These are phyloP conservation scores for Epistrophe eligans DNA, from an alignment of 2,888 invertebrate species.

Conservation along the genomic window DNA sequence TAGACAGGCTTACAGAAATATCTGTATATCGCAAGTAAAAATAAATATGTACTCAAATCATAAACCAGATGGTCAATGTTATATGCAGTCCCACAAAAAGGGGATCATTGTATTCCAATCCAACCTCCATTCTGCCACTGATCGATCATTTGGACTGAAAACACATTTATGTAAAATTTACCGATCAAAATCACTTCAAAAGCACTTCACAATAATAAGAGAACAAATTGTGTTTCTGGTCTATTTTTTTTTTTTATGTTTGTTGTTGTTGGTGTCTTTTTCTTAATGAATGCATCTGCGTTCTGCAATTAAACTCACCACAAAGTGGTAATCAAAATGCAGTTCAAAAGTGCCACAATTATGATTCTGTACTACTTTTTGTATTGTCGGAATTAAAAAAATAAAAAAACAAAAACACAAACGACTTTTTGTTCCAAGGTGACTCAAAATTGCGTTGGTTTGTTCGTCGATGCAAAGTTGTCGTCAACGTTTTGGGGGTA, in stretches of 20 bases:
- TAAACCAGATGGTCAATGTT: slow-evolving; percentile 8
- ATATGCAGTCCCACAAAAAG: neutral
- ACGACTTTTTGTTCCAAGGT: slow-evolving; percentile 45
- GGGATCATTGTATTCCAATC: neutral
- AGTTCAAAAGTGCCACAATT: slow-evolving; percentile 63
- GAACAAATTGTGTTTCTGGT: neutral
- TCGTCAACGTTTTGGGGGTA: neutral
- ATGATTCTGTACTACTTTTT: slow-evolving; percentile 55
- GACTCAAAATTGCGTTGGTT: slow-evolving; percentile 31
- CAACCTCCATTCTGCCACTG: neutral
- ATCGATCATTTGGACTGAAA: neutral
- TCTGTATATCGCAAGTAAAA: too few relatives aligned
- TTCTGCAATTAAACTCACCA: slow-evolving; percentile 45
- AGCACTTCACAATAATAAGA: slow-evolving; percentile 14
- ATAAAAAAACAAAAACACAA: neutral
- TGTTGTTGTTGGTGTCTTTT: too few relatives aligned
- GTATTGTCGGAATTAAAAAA: slow-evolving; percentile 7
- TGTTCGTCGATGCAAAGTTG: neutral
- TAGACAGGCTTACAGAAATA: too few relatives aligned
- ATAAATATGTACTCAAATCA: too few relatives aligned
- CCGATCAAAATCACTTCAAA: slow-evolving; percentile 43
- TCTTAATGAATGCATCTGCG: slow-evolving; percentile 41
- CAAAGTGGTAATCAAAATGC: slow-evolving; percentile 73
- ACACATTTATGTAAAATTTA: slow-evolving; percentile 22
- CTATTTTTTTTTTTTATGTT: neutral